phyloP scores from a whole-genome alignment of 2,797 vertebrate species.

The Aphelocoma californica region DNA sequence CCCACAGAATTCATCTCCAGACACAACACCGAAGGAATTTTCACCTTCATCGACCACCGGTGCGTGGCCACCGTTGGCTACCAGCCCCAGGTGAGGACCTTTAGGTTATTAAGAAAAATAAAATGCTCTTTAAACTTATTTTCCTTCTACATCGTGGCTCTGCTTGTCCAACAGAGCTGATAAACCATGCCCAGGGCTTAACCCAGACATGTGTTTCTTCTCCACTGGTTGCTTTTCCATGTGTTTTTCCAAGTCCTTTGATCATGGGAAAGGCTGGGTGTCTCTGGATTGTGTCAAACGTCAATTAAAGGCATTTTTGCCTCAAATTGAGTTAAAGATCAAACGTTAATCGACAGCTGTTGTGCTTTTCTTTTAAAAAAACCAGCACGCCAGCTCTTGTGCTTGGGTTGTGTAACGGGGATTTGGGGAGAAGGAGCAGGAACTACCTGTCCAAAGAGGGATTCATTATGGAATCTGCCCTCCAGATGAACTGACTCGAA shows the following conservation, averaged over 20 bases:
- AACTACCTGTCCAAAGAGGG: neutral
- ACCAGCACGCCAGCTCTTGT: neutral
- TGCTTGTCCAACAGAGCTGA: neutral
- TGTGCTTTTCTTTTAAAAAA: neutral
- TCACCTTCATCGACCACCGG: constrained; percentile 96
- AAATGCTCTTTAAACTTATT: fast-evolving
- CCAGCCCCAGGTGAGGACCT: constrained; percentile 87
- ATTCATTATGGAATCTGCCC: neutral
- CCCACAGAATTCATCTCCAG: constrained; percentile 96
- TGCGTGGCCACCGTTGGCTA: constrained; percentile 89
- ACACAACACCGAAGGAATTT: constrained; percentile 90
- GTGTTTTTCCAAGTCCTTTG: neutral
- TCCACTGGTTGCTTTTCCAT: neutral
- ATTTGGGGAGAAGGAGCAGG: neutral
- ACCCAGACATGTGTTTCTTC: neutral
- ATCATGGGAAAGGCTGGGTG: neutral
- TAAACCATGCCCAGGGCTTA: neutral
- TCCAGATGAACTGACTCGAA: neutral
- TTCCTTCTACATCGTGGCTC: fast-evolving
- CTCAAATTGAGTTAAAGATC: neutral
- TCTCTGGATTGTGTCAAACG: constrained; percentile 16
- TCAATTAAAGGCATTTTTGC: neutral
- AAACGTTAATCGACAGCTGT: neutral
- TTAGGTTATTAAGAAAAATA: fast-evolving
- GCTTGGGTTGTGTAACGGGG: neutral